phyloP scores from a whole-genome alignment of 1,140 invertebrate genomes.

The Macrostomum lignano region DNA sequence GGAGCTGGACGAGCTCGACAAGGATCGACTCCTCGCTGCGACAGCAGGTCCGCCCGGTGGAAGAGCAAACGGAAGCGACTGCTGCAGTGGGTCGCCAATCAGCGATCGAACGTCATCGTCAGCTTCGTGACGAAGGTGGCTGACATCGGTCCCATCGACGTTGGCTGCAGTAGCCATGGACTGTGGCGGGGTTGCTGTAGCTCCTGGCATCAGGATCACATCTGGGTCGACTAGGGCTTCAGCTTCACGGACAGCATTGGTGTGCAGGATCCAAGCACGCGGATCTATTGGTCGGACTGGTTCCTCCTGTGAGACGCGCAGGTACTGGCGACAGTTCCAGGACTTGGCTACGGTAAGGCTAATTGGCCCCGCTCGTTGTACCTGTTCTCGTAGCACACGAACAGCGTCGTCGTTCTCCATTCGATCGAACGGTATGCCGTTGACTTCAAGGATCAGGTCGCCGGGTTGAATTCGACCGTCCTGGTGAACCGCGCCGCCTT shows the following conservation, averaged over 20 bases:
- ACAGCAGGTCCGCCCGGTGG: too few relatives aligned
- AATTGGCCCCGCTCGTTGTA: slow-evolving; percentile 36
- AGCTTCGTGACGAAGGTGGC: slow-evolving; percentile 1
- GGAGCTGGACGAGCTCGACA: too few relatives aligned
- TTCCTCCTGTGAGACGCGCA: slow-evolving; percentile 65
- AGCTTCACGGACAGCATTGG: slow-evolving; percentile 32
- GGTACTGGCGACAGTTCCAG: slow-evolving; percentile 64
- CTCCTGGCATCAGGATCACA: too few relatives aligned
- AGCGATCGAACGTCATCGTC: too few relatives aligned
- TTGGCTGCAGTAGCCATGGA: too few relatives aligned
- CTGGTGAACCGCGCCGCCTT: slow-evolving; percentile 48
- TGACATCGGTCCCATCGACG: too few relatives aligned
- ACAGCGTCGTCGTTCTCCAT: slow-evolving; percentile 21
- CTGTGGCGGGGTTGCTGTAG: too few relatives aligned
- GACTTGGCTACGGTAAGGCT: slow-evolving; percentile 17
- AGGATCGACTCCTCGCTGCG: too few relatives aligned
- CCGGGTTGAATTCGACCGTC: slow-evolving; percentile 68
- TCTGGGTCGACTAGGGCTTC: too few relatives aligned
- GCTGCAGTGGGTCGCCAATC: too few relatives aligned
- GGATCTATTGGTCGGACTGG: slow-evolving; percentile 88
- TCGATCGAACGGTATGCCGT: slow-evolving; percentile 51
- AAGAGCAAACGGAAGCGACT: too few relatives aligned
- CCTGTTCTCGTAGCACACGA: slow-evolving; percentile 6
- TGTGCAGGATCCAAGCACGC: slow-evolving; percentile 87
- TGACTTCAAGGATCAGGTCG: slow-evolving; percentile 89